Percentiles rank a stretch among this genome's conserved stretches.
Evolutionary conservation across 2,113 vertebrate species (phyloP).

Genomic region (Oreochromis aureus): DNA sequence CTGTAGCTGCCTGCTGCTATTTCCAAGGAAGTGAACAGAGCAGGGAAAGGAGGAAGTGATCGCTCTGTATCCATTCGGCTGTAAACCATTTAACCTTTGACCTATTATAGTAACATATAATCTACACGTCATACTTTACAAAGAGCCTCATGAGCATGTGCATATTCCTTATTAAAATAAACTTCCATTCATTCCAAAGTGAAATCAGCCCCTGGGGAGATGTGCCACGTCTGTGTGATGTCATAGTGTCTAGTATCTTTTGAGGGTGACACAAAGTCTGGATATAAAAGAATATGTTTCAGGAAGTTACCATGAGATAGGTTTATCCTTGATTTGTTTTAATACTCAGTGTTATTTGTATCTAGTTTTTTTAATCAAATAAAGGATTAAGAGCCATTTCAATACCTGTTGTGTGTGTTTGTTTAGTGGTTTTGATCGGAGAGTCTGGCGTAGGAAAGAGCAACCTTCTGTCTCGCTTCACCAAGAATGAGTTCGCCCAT

Average conservation of each 20-base stretch:
- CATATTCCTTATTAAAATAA: background rate
- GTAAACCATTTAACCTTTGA: conserved; percentile 32
- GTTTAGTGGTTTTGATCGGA: conserved; percentile 87
- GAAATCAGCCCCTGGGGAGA: background rate
- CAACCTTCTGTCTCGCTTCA: conserved; percentile 82
- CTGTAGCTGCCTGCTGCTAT: background rate
- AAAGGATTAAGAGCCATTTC: background rate
- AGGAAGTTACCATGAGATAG: background rate
- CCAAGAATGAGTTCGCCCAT: conserved; percentile 91
- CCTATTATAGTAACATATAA: background rate
- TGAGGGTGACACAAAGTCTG: background rate
- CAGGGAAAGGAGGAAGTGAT: conserved; percentile 38
- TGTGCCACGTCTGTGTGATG: conserved; percentile 10
- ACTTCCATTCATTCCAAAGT: conserved; percentile 25
- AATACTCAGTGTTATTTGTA: background rate
- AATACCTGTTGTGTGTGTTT: background rate
- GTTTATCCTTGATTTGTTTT: background rate
- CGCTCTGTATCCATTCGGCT: background rate
- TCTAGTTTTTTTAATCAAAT: background rate
- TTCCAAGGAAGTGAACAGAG: background rate
- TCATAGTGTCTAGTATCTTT: background rate
- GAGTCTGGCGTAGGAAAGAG: conserved; percentile 78
- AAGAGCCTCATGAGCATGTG: background rate
- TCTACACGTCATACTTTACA: background rate
- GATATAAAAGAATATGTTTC: background rate